Conservation (phyloP, 2,113 vertebrate genomes). For the Corythaixoides concolor region DNA sequence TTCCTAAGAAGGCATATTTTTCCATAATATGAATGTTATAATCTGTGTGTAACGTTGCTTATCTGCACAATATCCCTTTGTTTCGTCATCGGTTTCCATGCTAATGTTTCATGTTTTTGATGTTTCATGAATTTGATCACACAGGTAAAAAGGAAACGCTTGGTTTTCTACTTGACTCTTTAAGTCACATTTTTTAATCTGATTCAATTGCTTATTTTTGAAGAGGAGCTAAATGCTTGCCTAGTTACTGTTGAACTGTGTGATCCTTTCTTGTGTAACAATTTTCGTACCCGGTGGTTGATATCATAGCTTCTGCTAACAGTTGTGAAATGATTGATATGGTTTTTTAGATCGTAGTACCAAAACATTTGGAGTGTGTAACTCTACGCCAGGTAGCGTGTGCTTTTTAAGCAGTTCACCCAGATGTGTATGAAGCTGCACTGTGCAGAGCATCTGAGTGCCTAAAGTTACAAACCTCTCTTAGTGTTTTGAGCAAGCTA, state of each 20-base stretch:
- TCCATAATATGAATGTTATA: background rate
- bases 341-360: background rate
- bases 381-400: background rate
- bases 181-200: background rate
- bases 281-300: background rate
- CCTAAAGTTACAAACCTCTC: background rate
- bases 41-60: background rate
- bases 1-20: background rate
- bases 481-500: background rate
- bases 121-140: background rate
- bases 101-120: background rate
- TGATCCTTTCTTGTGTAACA: background rate
- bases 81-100: background rate
- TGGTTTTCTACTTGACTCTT: background rate
- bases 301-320: background rate
- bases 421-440: background rate
- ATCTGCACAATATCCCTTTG: background rate
- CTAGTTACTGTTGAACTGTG: background rate
- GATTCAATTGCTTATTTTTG: background rate
- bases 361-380: background rate
- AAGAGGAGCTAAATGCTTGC: background rate
- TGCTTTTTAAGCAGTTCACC: background rate
- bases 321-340: background rate
- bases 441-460: background rate
- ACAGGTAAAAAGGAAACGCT: background rate